phyloP scores from a whole-genome alignment of 2,888 invertebrate genomes.

The Thalpophila matura region DNA sequence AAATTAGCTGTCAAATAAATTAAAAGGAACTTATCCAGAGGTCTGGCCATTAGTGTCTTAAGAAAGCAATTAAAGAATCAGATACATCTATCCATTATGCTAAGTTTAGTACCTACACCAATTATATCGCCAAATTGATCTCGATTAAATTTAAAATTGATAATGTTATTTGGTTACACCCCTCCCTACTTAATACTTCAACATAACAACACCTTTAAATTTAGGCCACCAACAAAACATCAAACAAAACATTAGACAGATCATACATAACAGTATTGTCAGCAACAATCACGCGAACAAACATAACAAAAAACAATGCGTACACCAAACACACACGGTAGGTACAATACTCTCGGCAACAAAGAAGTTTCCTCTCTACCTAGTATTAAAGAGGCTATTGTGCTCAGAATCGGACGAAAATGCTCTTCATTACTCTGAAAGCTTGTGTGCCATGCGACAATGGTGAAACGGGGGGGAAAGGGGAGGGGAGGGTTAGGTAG shows the following conservation, averaged over 20 bases:
- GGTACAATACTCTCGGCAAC: slow-evolving; percentile 83
- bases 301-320: slow-evolving; percentile 77
- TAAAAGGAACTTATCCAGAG: no score
- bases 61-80: no score
- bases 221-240: slow-evolving; percentile 57
- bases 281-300: slow-evolving; percentile 84
- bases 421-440: slow-evolving; percentile 91
- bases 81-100: no score
- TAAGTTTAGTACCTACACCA: no score
- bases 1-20: no score
- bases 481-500: slow-evolving; percentile 48
- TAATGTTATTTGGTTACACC: not conserved
- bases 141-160: not conserved
- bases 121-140: not conserved
- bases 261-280: slow-evolving; percentile 75
- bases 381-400: slow-evolving; percentile 89
- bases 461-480: slow-evolving; percentile 75
- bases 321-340: slow-evolving; percentile 85
- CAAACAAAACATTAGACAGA: slow-evolving; percentile 69
- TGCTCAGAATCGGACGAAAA: slow-evolving; percentile 90
- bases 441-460: slow-evolving; percentile 90
- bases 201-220: slow-evolving; percentile 34
- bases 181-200: not conserved
- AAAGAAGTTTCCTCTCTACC: slow-evolving; percentile 88
- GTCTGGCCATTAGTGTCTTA: no score